Evolutionary conservation across 2,113 vertebrate genomes (phyloP).

Genomic region (Verasper variegatus): DNA sequence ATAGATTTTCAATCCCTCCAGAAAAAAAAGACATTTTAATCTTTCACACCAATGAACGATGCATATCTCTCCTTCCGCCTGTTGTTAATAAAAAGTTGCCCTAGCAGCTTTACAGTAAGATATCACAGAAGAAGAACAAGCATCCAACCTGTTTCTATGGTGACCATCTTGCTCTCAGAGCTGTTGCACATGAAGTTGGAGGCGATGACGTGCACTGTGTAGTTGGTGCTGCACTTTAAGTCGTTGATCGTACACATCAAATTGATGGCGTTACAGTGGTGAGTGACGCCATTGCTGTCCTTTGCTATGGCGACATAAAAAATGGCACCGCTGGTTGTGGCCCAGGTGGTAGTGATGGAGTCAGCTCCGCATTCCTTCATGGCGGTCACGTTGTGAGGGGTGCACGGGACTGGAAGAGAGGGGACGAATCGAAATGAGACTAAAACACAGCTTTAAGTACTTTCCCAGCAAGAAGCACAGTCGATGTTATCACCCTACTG

Average conservation of each 20-base stretch:
- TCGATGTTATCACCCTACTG: too few species aligned
- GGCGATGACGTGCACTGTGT: slow-evolving; percentile 68
- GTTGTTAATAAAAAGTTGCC: not conserved
- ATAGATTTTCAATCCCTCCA: too few species aligned
- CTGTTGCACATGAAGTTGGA: slow-evolving; percentile 83
- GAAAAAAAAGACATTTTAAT: too few species aligned
- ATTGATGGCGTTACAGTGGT: slow-evolving; percentile 65
- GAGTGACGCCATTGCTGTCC: slow-evolving; percentile 51
- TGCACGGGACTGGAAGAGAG: slow-evolving; percentile 77
- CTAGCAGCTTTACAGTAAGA: not conserved
- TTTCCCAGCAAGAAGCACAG: too few species aligned
- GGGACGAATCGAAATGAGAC: not conserved
- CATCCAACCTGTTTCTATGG: slow-evolving; percentile 78
- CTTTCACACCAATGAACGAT: too few species aligned
- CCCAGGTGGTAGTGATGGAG: slow-evolving; percentile 74
- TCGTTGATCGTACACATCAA: slow-evolving; percentile 65
- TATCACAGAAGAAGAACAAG: not conserved
- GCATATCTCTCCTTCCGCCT: too few species aligned
- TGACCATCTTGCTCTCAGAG: slow-evolving; percentile 66
- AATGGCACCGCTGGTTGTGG: slow-evolving; percentile 51
- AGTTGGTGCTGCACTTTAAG: slow-evolving; percentile 79
- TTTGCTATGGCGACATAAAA: slow-evolving; percentile 69
- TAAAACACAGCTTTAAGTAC: too few species aligned
- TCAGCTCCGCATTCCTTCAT: slow-evolving; percentile 70
- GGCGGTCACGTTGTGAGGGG: slow-evolving; percentile 68